phyloP scores from a whole-genome alignment of 2,888 invertebrate genomes.

The Dynastes grantii region DNA sequence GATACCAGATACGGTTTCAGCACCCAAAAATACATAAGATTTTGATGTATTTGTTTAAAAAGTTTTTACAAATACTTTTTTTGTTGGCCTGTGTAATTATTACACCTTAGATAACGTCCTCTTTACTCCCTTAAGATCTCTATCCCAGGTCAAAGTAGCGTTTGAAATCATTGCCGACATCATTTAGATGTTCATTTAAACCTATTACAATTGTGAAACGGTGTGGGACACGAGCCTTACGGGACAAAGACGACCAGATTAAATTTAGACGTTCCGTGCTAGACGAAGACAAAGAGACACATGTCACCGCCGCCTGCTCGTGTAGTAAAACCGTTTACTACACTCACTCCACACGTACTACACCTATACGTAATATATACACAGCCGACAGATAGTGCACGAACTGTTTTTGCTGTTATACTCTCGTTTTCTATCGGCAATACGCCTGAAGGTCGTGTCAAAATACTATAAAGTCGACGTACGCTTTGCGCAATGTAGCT shows the following conservation, averaged over 20 bases:
- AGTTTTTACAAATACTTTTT: too few species aligned
- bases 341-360: constrained; percentile 20
- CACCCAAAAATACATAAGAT: too few species aligned
- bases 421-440: constrained; percentile 37
- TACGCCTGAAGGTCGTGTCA: constrained; percentile 37
- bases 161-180: neutral
- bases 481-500: neutral
- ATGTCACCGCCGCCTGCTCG: neutral
- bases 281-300: constrained; percentile 19
- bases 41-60: too few species aligned
- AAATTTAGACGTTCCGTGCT: constrained; percentile 39
- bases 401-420: constrained; percentile 13
- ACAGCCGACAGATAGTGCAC: neutral
- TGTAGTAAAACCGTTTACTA: constrained; percentile 43
- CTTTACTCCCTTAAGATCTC: too few species aligned
- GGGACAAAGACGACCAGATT: constrained; percentile 34
- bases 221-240: neutral
- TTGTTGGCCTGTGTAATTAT: too few species aligned
- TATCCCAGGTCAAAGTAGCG: too few species aligned
- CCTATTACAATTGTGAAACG: constrained; percentile 15
- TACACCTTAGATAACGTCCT: too few species aligned
- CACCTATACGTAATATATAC: neutral
- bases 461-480: constrained; percentile 28
- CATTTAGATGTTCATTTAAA: constrained; percentile 1
- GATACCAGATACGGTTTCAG: too few species aligned